phyloP scores from a whole-genome alignment of 2,888 invertebrate species.

The Macrosoma leucophasiata region DNA sequence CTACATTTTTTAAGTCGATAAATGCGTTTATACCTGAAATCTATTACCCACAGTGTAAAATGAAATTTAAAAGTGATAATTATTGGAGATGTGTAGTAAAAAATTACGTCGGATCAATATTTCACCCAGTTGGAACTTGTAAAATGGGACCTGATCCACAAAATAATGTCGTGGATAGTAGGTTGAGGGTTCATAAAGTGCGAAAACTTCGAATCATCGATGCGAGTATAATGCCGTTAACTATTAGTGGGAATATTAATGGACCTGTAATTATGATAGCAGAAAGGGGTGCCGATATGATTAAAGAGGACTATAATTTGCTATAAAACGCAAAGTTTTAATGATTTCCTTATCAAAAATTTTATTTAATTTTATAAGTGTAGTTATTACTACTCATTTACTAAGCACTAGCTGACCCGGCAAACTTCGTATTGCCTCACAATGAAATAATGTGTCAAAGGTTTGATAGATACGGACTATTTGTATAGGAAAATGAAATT shows the following conservation, averaged over 20 bases:
- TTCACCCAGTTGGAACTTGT: conserved; percentile 80
- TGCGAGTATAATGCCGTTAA: conserved; percentile 86
- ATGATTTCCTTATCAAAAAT: too few species aligned
- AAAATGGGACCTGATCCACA: conserved; percentile 70
- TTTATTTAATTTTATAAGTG: too few species aligned
- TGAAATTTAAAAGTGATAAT: conserved; percentile 33
- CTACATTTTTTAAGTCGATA: conserved; percentile 38
- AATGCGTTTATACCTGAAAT: conserved; percentile 37
- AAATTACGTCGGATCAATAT: conserved; percentile 69
- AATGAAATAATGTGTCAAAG: too few species aligned
- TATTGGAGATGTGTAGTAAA: conserved; percentile 54
- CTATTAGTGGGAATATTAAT: conserved; percentile 86
- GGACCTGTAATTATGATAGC: conserved; percentile 87
- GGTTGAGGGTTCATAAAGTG: conserved; percentile 79
- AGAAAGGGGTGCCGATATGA: conserved; percentile 83
- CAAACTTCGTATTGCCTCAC: too few species aligned
- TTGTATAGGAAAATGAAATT: too few species aligned
- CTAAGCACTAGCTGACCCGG: too few species aligned
- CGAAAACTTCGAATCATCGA: conserved; percentile 81
- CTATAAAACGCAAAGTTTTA: too few species aligned
- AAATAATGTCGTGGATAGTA: conserved; percentile 60
- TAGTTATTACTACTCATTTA: too few species aligned
- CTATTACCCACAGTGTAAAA: conserved; percentile 37
- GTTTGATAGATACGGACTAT: too few species aligned
- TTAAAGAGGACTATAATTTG: conserved; percentile 70